Evolutionary conservation across 2,888 invertebrate genomes (phyloP), one percentile per base, ranked within the genome.

Genomic region (Apamea monoglypha): DNA sequence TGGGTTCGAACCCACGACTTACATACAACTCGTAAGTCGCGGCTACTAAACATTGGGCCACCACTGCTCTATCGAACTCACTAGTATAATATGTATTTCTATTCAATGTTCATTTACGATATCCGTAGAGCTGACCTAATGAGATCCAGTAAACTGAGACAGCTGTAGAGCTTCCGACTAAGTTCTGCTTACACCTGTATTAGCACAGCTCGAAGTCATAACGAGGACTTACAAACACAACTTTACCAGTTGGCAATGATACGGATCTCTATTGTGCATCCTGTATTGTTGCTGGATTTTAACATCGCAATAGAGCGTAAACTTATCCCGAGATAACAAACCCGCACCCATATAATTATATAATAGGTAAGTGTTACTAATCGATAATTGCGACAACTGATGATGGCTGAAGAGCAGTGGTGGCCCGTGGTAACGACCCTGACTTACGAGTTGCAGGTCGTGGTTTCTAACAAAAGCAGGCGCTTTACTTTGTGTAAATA

Each of bases 181-280:
- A 82, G 40, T 74, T 68, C 36, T 56, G 36, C 40, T 59, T 29
- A 68, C 67, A 85, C 50, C 74, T 85, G 71, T 66, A 72, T 72
- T 72, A 83, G 36, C 53, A 44, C 50, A 70, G 56, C 66, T 86
- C 32, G 25, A 81, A 75, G 44, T 76, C 36, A 69, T 69, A 81
- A 75, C 67, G 36, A 74, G 32, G 70, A 29, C 74, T 85, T 36
- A 70, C 32, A 25, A 70, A 79, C 63, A 80, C 64, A 85, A 56
- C 50, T 67, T 71, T 47, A 63, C 40, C 4, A 81, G 67, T 63
- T 71, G 40, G 71, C 56, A 85, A 36, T 66, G 69, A 67, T 21
- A 61, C 32, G 53, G 50, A 74, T 53, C 21, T 63, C 53, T 69
- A 56, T 74, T 76, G 63, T 47, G 66, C 70, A 59, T 36, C 21